Percentiles rank a stretch among this genome's conserved stretches.
These are phyloP conservation scores for Blastomussa wellsi DNA, from an alignment of 92 coral and sea anemone species.

Conservation along the genomic window DNA sequence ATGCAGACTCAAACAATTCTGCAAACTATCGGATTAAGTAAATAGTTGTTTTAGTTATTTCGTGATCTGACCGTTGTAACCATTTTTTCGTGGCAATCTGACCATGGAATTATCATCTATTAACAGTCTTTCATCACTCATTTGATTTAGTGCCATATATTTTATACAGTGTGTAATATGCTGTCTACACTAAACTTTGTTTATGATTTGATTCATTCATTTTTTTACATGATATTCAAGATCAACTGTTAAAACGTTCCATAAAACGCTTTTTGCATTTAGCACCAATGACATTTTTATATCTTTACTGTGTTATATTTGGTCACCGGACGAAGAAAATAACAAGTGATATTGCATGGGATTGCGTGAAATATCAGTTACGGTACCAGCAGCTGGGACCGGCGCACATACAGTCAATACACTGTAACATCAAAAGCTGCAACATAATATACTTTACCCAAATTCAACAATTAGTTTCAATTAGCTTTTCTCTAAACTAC, in stretches of 20 bases:
- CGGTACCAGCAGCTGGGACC: not conserved
- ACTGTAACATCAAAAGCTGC: not conserved
- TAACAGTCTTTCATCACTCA: too few species aligned
- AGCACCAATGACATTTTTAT: not conserved
- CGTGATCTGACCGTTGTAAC: too few species aligned
- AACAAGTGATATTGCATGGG: not conserved
- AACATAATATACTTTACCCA: not conserved
- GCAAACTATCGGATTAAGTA: too few species aligned
- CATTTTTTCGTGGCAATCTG: not conserved
- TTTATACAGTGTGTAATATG: too few species aligned
- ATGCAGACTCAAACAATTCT: not conserved
- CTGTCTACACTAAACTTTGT: not conserved
- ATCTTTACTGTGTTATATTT: not conserved
- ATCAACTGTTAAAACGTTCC: not conserved
- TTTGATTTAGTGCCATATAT: too few species aligned
- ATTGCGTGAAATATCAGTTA: not conserved
- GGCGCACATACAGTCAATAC: not conserved
- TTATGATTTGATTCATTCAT: not conserved
- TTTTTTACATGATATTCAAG: not conserved
- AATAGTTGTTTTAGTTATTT: too few species aligned
- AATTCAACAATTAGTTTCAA: not conserved
- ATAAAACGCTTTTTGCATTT: not conserved
- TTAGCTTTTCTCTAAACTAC: not conserved
- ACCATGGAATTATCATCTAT: not conserved
- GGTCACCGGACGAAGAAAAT: not conserved